These are phyloP conservation scores for Notamacropus eugenii DNA, from an alignment of 2,797 vertebrate species.

Conservation along the genomic window DNA sequence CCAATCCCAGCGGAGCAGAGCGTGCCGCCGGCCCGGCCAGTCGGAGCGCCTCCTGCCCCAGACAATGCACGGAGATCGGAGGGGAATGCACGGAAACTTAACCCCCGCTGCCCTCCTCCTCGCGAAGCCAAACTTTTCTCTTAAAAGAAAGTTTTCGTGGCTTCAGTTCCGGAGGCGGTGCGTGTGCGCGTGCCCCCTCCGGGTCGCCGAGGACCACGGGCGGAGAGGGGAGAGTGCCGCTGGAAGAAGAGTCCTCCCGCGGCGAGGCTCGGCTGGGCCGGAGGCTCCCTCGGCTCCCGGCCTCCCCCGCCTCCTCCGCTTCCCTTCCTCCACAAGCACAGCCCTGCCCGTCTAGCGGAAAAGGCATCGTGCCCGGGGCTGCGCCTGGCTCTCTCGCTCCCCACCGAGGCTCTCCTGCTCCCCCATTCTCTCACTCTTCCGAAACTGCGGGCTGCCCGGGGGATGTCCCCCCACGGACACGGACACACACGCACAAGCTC, in stretches of 20 bases:
- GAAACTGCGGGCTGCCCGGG: neutral
- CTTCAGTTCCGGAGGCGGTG: neutral
- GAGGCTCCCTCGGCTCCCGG: neutral
- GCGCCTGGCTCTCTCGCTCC: neutral
- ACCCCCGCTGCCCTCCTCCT: accelerated
- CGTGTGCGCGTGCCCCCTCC: neutral
- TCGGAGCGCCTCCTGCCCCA: conserved; percentile 18
- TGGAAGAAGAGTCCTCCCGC: accelerated
- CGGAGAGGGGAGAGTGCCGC: accelerated
- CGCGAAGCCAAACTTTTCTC: neutral
- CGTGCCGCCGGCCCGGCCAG: neutral
- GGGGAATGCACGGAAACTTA: neutral
- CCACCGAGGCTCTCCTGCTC: neutral
- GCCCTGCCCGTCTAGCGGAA: neutral
- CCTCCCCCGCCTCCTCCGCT: neutral
- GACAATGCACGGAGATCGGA: neutral
- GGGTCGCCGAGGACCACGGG: too few species aligned
- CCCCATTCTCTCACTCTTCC: neutral
- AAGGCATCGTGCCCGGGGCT: neutral
- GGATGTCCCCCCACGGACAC: neutral
- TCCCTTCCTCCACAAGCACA: neutral
- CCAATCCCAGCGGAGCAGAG: neutral
- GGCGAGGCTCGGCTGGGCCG: neutral
- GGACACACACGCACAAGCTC: neutral
- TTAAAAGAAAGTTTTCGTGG: neutral